Base-by-base conservation (phyloP, 2,797 vertebrate species). In the Sebastes oblongus region DNA sequence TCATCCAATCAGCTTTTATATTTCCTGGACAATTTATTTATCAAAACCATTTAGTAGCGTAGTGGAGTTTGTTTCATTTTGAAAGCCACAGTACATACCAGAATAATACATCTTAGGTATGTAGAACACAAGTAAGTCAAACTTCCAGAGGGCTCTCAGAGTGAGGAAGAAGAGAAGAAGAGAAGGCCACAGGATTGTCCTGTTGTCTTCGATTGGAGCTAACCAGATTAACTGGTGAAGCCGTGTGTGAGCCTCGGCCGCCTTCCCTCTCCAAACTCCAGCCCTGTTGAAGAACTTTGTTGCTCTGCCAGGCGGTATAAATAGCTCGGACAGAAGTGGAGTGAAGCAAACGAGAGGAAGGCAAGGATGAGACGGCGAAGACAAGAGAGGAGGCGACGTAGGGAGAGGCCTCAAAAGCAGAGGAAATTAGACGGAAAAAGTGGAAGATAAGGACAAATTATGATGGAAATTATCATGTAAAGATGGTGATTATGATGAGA, bases 401-500 rank as follows among this genome's bases (percentile, higher is more conserved):
- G 18, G 22, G 22, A 68, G 34, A 32, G 27, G 36, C 12, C 29
- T 42, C 9, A 36, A 32, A 75, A 58, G 56, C 4, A 27, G 62
- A 27, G 14, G 27, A 6, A 46, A 65, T 52, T 50, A 52, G 29
- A 29, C 30, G 25, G n/a, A 39, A 16, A 12, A 62, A 55, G 27
- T 13, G 18, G 59, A 2, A 71, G 72, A 84, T 68, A 66, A 83
- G 42, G 50, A 72, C 10, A 78, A 84, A 81, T 66, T 24, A 30
- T 72, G 69, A 70, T 36, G 77, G 65, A 54, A 81, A 69, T 83
- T 20, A 81, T 80, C 30, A 2, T 24, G 76, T 69, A n/a, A 52
- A 77, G 79, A 85, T 74, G 56, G 24, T 70, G 80, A 81, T 86
- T 78, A 77, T 78, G 79, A 89, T 87, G 76, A 77, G 65, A 66